phyloP scores from a whole-genome alignment of 2,797 vertebrate genomes.

The Ctenosaura bakeri region DNA sequence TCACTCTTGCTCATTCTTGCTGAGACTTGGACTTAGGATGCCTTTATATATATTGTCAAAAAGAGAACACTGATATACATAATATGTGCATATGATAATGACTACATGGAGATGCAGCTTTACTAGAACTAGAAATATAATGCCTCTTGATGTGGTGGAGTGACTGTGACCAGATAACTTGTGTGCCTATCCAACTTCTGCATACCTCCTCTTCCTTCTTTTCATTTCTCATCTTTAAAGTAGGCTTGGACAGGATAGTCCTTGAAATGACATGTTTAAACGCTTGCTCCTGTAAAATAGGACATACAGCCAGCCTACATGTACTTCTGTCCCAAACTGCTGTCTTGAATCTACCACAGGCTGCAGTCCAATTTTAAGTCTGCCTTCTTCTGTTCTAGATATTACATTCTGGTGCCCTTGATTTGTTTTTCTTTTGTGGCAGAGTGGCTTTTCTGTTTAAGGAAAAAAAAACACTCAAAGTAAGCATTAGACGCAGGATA shows the following conservation, averaged over 20 bases:
- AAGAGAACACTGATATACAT: not conserved
- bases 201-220: not conserved
- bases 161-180: not conserved
- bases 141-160: not conserved
- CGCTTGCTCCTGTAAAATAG: not conserved
- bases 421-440: not conserved
- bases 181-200: not conserved
- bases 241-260: not conserved
- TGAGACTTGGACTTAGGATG: not conserved
- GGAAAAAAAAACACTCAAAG: not conserved
- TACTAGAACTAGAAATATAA: not conserved
- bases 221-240: not conserved
- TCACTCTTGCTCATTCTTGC: not conserved
- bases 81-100: not conserved
- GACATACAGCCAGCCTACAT: not conserved
- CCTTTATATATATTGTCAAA: not conserved
- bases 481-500: conserved; percentile 42
- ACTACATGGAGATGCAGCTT: not conserved
- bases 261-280: not conserved
- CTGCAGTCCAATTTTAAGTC: not conserved
- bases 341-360: not conserved
- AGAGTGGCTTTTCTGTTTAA: not conserved
- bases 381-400: not conserved
- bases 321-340: not conserved
- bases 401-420: not conserved